Conservation (phyloP, 2,113 vertebrate species). For the Gymnarchus niloticus region DNA sequence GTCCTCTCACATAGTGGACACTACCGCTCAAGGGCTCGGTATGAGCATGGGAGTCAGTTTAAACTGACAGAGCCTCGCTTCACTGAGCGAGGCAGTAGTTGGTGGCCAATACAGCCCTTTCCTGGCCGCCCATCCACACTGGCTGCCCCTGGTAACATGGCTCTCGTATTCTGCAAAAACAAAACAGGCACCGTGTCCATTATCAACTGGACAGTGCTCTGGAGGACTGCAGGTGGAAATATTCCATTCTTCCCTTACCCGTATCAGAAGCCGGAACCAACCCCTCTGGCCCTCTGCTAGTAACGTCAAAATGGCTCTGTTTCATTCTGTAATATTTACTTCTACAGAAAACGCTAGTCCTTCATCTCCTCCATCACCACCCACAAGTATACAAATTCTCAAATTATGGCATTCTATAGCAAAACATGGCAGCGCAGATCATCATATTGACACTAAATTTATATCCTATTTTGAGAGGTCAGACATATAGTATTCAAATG, state of each 20-base stretch:
- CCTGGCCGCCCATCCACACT: not conserved
- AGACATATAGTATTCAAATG: not conserved
- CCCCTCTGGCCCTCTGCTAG: not conserved
- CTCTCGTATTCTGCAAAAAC: too few relatives aligned
- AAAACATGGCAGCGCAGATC: slow-evolving; percentile 11
- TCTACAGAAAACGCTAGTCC: not conserved
- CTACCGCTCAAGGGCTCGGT: not conserved
- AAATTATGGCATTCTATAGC: not conserved
- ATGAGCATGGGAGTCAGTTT: not conserved
- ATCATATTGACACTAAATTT: not conserved
- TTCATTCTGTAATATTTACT: not conserved
- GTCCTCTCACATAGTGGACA: not conserved
- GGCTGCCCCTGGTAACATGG: not conserved
- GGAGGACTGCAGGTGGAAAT: not conserved
- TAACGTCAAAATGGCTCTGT: not conserved
- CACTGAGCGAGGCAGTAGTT: not conserved
- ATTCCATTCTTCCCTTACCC: not conserved
- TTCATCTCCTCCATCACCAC: not conserved
- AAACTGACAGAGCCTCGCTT: not conserved
- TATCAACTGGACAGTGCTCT: slow-evolving; percentile 7
- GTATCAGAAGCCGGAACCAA: not conserved
- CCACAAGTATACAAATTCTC: not conserved
- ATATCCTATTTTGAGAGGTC: slow-evolving; percentile 6
- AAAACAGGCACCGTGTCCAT: not conserved
- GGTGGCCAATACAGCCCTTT: not conserved